phyloP scores from a whole-genome alignment of 2,888 invertebrate genomes.

The Eupeodes latifasciatus region DNA sequence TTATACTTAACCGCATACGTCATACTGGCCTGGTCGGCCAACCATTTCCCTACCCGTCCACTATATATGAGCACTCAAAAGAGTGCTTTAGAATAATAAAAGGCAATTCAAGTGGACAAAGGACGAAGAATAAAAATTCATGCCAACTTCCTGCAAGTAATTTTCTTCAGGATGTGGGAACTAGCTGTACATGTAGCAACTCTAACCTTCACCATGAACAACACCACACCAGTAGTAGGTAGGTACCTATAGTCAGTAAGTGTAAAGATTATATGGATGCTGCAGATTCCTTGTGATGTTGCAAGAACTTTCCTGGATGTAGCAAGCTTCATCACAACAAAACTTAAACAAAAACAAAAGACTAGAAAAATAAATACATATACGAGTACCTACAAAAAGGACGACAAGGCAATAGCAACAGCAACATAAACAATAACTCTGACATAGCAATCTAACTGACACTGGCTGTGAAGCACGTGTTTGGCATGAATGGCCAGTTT shows the following conservation, averaged over 20 bases:
- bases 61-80: neutral
- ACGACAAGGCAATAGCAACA: neutral
- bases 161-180: conserved; percentile 45
- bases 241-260: too few species aligned
- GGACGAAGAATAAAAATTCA: conserved; percentile 46
- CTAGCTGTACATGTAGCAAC: neutral
- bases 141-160: conserved; percentile 60
- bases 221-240: too few species aligned
- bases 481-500: conserved; percentile 48
- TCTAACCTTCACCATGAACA: neutral
- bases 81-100: conserved; percentile 65
- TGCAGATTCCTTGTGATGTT: conserved; percentile 25
- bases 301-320: conserved; percentile 5
- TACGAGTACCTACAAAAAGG: neutral
- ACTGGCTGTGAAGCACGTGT: conserved; percentile 55
- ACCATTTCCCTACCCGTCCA: neutral
- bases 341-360: conserved; percentile 3
- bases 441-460: conserved; percentile 37
- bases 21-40: neutral
- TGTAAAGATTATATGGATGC: neutral
- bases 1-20: conserved; percentile 51
- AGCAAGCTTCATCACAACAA: neutral
- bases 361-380: neutral
- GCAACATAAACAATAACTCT: neutral
- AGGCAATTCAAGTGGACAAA: conserved; percentile 48